Evolutionary conservation across 2,113 vertebrate species (phyloP), one percentile per base, ranked within the genome.

Genomic region (Poicephalus meyeri): DNA sequence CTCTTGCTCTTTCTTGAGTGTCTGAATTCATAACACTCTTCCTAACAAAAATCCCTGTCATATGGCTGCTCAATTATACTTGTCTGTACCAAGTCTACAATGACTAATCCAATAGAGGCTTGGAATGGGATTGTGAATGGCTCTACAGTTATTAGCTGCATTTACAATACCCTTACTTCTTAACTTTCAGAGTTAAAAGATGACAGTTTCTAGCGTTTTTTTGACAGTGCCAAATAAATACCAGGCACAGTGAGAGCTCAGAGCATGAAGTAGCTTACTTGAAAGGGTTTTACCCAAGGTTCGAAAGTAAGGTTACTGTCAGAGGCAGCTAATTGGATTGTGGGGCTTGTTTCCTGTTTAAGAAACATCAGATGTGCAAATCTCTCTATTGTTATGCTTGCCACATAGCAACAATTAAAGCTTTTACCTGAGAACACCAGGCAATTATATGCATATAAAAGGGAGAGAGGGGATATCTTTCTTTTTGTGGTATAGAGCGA

Each of bases 301-400:
- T 89, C 89, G 66, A 88, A 91, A 89, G 80, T 63, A 80, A 86
- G 73, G 74, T 88, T 94, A 41, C 33, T 11, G 16, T 94, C 83
- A 91, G 92, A 97, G 73, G 53, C 37, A 80, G 74, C 47, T 97
- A 96, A 96, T 95, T 94, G 94, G 82, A 89, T 91, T 95, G 60
- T 2, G 4, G 58, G 46, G n/a, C n/a, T 76, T 86, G 49, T 80
- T 81, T 72, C 60, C 74, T 53, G 28, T 61, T 91, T 86, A 79
- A 96, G 68, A 84, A 95, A 65, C 65, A 72, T 93, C 74, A 95
- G 90, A 91, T 88, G 65, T 93, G 84, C 86, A 93, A 95, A 96
- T 95, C 55, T 26, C 80, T 12, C 35, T 11, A 29, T 94, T 83
- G 55, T 78, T 76, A 93, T 20, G 1, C 88, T 69, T 92, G 26